phyloP scores from a whole-genome alignment of 2,797 vertebrate species.

The Epinephelus awoara region DNA sequence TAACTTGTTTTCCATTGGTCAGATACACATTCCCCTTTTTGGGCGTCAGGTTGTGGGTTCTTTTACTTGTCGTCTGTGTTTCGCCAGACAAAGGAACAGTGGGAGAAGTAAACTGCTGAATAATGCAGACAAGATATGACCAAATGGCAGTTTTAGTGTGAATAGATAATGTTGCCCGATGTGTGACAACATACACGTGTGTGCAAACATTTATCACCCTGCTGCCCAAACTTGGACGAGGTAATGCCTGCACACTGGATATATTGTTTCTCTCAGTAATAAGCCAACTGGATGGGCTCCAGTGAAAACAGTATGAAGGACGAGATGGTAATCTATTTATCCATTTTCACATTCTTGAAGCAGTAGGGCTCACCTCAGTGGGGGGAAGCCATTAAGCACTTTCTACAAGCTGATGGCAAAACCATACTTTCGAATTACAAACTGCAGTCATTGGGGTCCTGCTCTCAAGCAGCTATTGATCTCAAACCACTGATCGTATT shows the following conservation, averaged over 20 bases:
- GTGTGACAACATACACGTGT: constrained; percentile 39
- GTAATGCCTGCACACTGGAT: constrained; percentile 55
- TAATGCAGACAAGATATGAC: constrained; percentile 28
- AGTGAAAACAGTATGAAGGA: constrained; percentile 70
- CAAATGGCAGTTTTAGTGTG: constrained; percentile 1
- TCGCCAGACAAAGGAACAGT: constrained; percentile 28
- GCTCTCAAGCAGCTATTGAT: constrained; percentile 49
- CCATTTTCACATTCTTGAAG: constrained; percentile 70
- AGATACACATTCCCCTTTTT: constrained; percentile 53
- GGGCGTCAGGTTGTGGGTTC: constrained; percentile 55
- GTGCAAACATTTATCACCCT: constrained; percentile 49
- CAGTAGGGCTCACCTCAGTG: constrained; percentile 37
- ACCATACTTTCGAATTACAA: constrained; percentile 44
- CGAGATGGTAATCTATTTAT: constrained; percentile 71
- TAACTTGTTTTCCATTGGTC: constrained; percentile 43
- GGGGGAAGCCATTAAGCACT: constrained; percentile 43
- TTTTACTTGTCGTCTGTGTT: constrained; percentile 19
- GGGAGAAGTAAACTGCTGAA: constrained; percentile 28
- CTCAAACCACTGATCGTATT: constrained; percentile 32
- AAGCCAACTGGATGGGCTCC: constrained; percentile 65
- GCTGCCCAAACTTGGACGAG: constrained; percentile 36
- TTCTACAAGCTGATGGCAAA: constrained; percentile 52
- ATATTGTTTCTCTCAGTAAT: constrained; percentile 65
- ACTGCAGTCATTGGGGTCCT: constrained; percentile 10
- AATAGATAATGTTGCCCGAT: constrained; percentile 3